A percentile compares a stretch with the other conserved stretches of the same genome.
phyloP scores from a whole-genome alignment of 2,797 vertebrate species.

The Phataginus tetradactyla region DNA sequence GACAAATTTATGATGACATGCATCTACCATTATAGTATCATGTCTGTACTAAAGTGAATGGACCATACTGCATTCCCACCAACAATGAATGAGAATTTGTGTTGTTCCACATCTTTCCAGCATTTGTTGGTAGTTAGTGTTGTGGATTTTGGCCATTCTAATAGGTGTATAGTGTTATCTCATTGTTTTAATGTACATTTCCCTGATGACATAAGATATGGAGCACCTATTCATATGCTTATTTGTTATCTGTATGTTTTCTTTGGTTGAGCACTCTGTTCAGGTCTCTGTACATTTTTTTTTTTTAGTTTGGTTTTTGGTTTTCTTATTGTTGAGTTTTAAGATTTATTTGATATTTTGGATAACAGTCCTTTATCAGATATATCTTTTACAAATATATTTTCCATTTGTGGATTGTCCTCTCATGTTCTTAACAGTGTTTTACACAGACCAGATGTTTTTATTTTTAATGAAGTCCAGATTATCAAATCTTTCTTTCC shows the following conservation, averaged over 20 bases:
- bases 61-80: not conserved
- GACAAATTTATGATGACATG: not conserved
- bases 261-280: not conserved
- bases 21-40: not conserved
- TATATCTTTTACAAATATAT: not conserved
- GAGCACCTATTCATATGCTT: not conserved
- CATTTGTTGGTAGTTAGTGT: not conserved
- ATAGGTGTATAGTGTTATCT: not conserved
- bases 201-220: not conserved
- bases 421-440: not conserved
- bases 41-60: not conserved
- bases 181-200: not conserved
- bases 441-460: not conserved
- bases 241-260: not conserved
- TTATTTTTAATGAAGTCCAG: not conserved
- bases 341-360: not conserved
- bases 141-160: not conserved
- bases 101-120: not conserved
- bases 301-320: not conserved
- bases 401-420: not conserved
- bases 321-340: not conserved
- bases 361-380: not conserved
- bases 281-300: not conserved
- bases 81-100: not conserved
- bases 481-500: not conserved